Percentiles rank a stretch among this genome's conserved stretches.
Conservation (phyloP, 2,888 invertebrate species). For the Trichopria drosophilae region DNA sequence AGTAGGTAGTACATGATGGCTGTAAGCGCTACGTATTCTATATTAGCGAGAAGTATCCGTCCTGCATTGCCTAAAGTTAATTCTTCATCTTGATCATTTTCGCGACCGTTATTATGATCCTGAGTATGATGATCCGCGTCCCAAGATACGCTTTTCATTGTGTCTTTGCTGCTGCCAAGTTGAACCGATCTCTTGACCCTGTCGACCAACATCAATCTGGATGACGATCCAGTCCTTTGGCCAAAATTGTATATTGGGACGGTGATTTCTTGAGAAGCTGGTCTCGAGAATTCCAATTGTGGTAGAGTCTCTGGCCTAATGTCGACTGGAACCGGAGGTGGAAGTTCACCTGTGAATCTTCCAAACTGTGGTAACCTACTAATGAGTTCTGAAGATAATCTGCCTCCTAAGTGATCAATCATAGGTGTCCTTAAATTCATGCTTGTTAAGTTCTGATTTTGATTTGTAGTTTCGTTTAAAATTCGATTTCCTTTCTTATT, state of each 20-base stretch:
- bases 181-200: conserved; percentile 43
- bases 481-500: no score
- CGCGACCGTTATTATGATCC: conserved; percentile 5
- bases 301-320: conserved; percentile 49
- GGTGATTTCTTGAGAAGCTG: conserved; percentile 37
- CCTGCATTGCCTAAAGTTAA: conserved; percentile 41
- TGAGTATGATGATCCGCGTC: conserved; percentile 29
- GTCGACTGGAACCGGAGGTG: conserved; percentile 63
- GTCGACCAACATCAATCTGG: conserved; percentile 34
- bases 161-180: conserved; percentile 27
- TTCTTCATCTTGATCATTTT: conserved; percentile 30
- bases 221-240: conserved; percentile 17
- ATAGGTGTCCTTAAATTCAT: no score
- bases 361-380: conserved; percentile 75
- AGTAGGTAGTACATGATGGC: conserved; percentile 47
- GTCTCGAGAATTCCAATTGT: conserved; percentile 57
- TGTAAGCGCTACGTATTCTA: conserved; percentile 47
- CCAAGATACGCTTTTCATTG: conserved; percentile 21
- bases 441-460: not conserved
- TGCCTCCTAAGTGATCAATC: conserved; percentile 42
- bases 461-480: conserved; percentile 41
- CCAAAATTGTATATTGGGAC: conserved; percentile 2
- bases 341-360: conserved; percentile 74
- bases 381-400: conserved; percentile 64
- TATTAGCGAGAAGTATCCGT: conserved; percentile 44